A percentile compares a stretch with the other conserved stretches of the same genome.
Conservation (phyloP, 2,797 vertebrate genomes). For the Lutjanus argentimaculatus region DNA sequence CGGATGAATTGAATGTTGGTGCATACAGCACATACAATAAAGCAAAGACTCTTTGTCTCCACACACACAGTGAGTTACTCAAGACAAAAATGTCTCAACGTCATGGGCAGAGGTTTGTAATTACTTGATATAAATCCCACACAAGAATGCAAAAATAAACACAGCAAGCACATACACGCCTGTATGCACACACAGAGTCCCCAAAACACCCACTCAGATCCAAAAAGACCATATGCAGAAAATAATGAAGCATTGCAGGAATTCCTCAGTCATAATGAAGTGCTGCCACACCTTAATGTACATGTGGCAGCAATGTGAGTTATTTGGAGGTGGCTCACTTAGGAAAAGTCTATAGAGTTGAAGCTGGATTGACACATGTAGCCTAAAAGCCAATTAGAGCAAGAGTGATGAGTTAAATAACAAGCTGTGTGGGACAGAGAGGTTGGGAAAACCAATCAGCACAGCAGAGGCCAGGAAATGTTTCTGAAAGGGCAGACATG, state of each 20-base stretch:
- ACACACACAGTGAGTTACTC: neutral
- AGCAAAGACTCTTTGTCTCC: neutral
- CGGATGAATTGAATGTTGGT: neutral
- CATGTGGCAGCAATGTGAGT: slow-evolving; percentile 52
- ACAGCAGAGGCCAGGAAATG: neutral
- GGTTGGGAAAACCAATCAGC: neutral
- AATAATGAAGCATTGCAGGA: slow-evolving; percentile 31
- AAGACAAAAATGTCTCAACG: neutral
- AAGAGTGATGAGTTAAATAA: neutral
- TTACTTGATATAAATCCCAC: slow-evolving; percentile 13
- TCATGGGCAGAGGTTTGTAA: neutral
- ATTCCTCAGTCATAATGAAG: slow-evolving; percentile 41
- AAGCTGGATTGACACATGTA: neutral
- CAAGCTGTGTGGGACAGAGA: neutral
- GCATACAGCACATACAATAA: neutral
- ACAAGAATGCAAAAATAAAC: slow-evolving; percentile 40
- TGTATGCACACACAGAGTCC: neutral
- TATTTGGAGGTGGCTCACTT: neutral
- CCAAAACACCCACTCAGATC: slow-evolving; percentile 20
- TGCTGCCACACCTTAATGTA: slow-evolving; percentile 29
- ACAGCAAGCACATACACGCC: slow-evolving; percentile 4
- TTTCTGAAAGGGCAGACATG: neutral
- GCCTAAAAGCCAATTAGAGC: slow-evolving; percentile 24
- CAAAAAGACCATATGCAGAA: slow-evolving; percentile 18
- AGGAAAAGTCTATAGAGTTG: neutral